Evolutionary conservation across 2,113 vertebrate species (phyloP).

Genomic region (Pelecanoides urinatrix): DNA sequence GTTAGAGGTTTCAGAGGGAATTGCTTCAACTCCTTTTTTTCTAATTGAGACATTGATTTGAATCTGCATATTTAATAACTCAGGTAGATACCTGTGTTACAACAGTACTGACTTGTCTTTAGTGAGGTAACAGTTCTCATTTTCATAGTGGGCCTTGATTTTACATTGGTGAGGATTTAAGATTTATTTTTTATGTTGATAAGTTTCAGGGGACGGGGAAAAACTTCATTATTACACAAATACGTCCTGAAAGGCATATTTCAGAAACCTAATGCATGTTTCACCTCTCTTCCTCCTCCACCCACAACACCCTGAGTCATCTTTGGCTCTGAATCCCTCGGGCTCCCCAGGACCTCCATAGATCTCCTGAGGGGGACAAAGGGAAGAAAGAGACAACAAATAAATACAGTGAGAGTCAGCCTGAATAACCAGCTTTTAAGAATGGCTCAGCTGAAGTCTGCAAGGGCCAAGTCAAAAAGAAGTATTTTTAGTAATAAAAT

Average conservation of each 20-base stretch:
- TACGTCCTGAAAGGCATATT: neutral
- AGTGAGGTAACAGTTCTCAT: neutral
- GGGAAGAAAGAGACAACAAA: neutral
- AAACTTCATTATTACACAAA: neutral
- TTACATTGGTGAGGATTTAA: neutral
- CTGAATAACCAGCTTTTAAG: neutral
- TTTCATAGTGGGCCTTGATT: neutral
- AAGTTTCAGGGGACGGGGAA: neutral
- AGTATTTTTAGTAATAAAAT: neutral
- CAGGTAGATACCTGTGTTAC: neutral
- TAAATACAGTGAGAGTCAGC: neutral
- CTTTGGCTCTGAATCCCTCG: neutral
- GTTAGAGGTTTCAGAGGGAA: neutral
- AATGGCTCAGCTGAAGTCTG: neutral
- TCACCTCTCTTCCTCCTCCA: neutral
- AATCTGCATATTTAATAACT: neutral
- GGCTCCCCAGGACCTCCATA: neutral
- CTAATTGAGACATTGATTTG: neutral
- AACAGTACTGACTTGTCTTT: neutral
- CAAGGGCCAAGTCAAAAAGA: neutral
- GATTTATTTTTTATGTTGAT: neutral
- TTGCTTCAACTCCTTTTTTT: neutral
- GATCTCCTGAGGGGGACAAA: neutral
- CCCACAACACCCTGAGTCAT: neutral
- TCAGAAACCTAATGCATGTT: neutral